Evolutionary conservation across 2,113 vertebrate species (phyloP).

Genomic region (Melierax canorus): DNA sequence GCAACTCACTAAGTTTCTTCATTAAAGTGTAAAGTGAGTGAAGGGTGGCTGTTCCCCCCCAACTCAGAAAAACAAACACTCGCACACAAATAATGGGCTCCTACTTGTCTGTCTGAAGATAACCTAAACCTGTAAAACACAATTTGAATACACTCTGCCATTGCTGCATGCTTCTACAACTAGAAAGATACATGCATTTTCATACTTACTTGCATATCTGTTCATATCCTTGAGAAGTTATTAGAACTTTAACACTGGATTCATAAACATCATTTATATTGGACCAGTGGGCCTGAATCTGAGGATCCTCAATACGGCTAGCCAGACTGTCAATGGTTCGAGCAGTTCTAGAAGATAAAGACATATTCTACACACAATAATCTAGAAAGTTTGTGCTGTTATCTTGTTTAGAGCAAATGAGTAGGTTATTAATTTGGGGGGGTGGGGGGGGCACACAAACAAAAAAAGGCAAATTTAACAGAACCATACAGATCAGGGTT

Average conservation of each 20-base stretch:
- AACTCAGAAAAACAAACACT: not conserved
- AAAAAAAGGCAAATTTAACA: not conserved
- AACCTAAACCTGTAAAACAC: not conserved
- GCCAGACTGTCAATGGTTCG: conserved; percentile 94
- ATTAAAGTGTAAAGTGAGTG: not conserved
- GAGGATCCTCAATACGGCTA: conserved; percentile 93
- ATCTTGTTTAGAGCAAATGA: not conserved
- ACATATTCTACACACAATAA: not conserved
- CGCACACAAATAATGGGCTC: fast-evolving
- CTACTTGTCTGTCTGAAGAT: not conserved
- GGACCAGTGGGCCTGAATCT: conserved; percentile 99
- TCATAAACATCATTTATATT: conserved; percentile 98
- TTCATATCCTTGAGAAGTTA: conserved; percentile 98
- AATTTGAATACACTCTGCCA: not conserved
- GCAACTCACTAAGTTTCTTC: not conserved
- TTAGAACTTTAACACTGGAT: conserved; percentile 97
- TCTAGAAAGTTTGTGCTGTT: not conserved
- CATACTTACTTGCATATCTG: conserved; percentile 98
- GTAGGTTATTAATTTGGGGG: not conserved
- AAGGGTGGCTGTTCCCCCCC: not conserved
- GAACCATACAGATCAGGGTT: not conserved
- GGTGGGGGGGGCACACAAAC: no score
- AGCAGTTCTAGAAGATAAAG: conserved; percentile 81
- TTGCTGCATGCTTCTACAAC: not conserved
- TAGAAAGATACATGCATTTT: not conserved